Base-by-base conservation (phyloP, 1,140 invertebrate genomes). In the Bombus soroeensis region DNA sequence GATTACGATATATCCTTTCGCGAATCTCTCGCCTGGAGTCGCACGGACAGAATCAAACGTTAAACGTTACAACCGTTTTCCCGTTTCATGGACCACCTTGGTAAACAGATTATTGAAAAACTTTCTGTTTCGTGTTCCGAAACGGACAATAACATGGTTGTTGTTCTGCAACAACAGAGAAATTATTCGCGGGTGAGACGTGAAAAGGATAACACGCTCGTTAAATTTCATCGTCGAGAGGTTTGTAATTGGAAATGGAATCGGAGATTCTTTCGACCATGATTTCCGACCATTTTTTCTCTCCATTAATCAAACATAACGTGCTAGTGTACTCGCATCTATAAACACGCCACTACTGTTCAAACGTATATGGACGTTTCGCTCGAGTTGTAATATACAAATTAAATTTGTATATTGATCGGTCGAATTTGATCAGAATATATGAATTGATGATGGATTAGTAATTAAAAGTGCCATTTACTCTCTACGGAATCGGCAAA, bases 101-200 rank as follows among this genome's bases (percentile, higher is more conserved):
- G 4, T 75, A 74, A 74, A 75, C 22, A 12, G 57, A 82, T 74
- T 74, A 37, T 75, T 53, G 71, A n/a, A 74, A 62, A 62, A 0
- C 32, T 18, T 22, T 81, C 9, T 8, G 18, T 43, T 34, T 39
- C 47, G 32, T 22, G n/a, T 53, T 37, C 15, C 70, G 10, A 39
- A 71, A 12, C 9, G 8, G 15, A 25, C 34, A 28, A 71, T 71
- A 71, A 28, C 70, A 18, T 18, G 5, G 25, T 41, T 12, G 28
- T 41, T 39, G 28, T 41, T 5, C 25, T 37, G 37, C 5, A 39
- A 71, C 12, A 15, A 47, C 4, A 5, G 28, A 71, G 25, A 13
- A 71, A 71, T 39, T 70, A 70, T 70, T 41, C 22, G 12, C 37
- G 37, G 28, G 5, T 39, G 37, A 13, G 13, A 71, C 22, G 10